Evolutionary conservation across 2,888 invertebrate species (phyloP).

Genomic region (Agriopis leucophaearia): DNA sequence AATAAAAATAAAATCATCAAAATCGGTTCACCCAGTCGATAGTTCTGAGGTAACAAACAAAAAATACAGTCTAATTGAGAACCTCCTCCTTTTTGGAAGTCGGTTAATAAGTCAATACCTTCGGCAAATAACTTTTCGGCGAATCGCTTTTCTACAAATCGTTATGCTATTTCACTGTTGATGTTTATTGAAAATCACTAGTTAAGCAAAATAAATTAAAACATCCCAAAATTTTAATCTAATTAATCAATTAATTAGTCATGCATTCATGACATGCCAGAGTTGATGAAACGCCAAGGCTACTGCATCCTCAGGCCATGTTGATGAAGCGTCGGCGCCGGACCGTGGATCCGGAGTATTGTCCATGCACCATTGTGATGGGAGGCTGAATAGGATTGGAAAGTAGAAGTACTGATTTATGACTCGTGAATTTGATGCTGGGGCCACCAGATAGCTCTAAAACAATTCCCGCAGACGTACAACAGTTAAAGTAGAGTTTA

Average conservation of each 20-base stretch:
- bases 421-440: slow-evolving; percentile 9
- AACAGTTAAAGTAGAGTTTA: no score
- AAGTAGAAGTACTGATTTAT: slow-evolving; percentile 30
- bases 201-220: neutral
- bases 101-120: no score
- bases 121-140: no score
- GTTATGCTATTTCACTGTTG: no score
- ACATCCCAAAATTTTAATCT: neutral
- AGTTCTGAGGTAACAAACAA: no score
- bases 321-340: slow-evolving; percentile 43
- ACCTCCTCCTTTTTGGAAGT: no score
- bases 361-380: slow-evolving; percentile 45
- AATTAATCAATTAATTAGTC: slow-evolving; percentile 14
- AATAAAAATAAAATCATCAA: no score
- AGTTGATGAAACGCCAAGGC: slow-evolving; percentile 38
- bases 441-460: no score
- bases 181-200: neutral
- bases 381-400: slow-evolving; percentile 35
- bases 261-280: slow-evolving; percentile 19
- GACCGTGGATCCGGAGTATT: slow-evolving; percentile 50
- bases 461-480: no score
- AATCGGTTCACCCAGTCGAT: no score
- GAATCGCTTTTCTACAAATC: no score
- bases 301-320: slow-evolving; percentile 47
- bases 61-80: no score